Percentiles rank a stretch among this genome's conserved stretches.
These are phyloP conservation scores for Pogoniulus pusillus DNA, from an alignment of 2,797 vertebrate species.

Conservation along the genomic window DNA sequence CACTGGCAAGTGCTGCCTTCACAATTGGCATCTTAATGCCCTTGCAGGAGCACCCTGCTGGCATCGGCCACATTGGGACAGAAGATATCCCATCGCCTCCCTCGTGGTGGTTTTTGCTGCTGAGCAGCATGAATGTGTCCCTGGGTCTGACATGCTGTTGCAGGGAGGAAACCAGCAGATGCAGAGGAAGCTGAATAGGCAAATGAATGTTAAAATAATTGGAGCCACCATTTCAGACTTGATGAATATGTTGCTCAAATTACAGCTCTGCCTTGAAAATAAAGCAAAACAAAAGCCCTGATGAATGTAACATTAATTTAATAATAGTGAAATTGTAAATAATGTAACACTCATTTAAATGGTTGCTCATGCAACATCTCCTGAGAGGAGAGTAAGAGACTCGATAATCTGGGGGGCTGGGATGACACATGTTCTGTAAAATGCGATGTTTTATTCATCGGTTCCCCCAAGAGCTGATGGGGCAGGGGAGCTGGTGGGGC, in stretches of 20 bases:
- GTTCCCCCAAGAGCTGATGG: neutral
- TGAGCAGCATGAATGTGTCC: neutral
- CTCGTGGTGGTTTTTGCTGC: neutral
- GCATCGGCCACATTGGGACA: rapidly evolving
- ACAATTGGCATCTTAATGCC: neutral
- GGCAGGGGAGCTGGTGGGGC: neutral
- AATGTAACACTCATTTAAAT: slow-evolving; percentile 62
- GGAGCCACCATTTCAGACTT: slow-evolving; percentile 61
- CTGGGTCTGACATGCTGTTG: neutral
- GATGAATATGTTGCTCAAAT: slow-evolving; percentile 69
- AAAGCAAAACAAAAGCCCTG: slow-evolving; percentile 51
- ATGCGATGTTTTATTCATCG: slow-evolving; percentile 19
- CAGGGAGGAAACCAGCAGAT: slow-evolving; percentile 56
- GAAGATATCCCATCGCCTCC: neutral
- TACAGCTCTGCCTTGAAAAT: slow-evolving; percentile 63
- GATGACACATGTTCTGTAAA: slow-evolving; percentile 32
- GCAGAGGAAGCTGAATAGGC: slow-evolving; percentile 64
- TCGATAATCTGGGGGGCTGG: slow-evolving; percentile 23
- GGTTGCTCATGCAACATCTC: slow-evolving; percentile 46
- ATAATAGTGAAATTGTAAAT: slow-evolving; percentile 71
- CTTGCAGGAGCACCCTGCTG: rapidly evolving
- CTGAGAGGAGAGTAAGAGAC: slow-evolving; percentile 29
- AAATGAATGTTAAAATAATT: slow-evolving; percentile 71
- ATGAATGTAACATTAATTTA: slow-evolving; percentile 68
- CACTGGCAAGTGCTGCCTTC: neutral